Evolutionary conservation across 2,797 vertebrate species (phyloP).

Genomic region (Oryzias sinensis): DNA sequence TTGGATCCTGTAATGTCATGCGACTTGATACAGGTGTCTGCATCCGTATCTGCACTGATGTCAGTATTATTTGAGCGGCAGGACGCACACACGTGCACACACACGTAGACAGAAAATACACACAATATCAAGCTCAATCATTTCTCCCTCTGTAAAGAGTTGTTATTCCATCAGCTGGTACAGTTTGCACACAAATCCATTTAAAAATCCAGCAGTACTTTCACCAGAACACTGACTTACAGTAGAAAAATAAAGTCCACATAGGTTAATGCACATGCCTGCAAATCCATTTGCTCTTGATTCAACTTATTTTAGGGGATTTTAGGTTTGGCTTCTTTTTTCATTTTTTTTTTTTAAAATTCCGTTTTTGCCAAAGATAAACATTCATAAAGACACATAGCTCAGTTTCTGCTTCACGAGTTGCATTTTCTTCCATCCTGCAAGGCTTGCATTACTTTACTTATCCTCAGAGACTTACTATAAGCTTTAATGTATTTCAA

Average conservation of each 20-base stretch:
- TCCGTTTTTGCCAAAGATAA: neutral
- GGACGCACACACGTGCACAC: conserved; percentile 13
- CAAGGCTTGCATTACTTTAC: conserved; percentile 35
- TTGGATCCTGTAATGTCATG: conserved; percentile 69
- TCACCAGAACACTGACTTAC: conserved; percentile 48
- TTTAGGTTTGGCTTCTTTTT: no score
- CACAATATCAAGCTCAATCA: conserved; percentile 64
- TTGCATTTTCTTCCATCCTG: conserved; percentile 13
- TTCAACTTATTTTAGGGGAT: conserved; percentile 17
- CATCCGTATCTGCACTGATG: conserved; percentile 67
- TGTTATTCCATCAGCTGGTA: conserved; percentile 71
- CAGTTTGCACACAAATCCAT: conserved; percentile 68
- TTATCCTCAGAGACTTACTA: conserved; percentile 39
- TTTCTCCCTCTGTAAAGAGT: conserved; percentile 61
- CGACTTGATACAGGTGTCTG: conserved; percentile 64
- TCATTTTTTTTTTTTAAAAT: neutral
- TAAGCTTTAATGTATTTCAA: conserved; percentile 61
- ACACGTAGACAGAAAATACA: conserved; percentile 14
- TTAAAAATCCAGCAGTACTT: conserved; percentile 59
- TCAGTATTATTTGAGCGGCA: conserved; percentile 60
- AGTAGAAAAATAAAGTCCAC: conserved; percentile 51
- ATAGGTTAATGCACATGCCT: conserved; percentile 53
- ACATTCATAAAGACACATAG: fast-evolving
- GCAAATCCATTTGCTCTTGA: conserved; percentile 44
- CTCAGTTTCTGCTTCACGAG: conserved; percentile 1